Base-by-base conservation (phyloP, 92 coral and sea anemone genomes). In the Porites divaricata region DNA sequence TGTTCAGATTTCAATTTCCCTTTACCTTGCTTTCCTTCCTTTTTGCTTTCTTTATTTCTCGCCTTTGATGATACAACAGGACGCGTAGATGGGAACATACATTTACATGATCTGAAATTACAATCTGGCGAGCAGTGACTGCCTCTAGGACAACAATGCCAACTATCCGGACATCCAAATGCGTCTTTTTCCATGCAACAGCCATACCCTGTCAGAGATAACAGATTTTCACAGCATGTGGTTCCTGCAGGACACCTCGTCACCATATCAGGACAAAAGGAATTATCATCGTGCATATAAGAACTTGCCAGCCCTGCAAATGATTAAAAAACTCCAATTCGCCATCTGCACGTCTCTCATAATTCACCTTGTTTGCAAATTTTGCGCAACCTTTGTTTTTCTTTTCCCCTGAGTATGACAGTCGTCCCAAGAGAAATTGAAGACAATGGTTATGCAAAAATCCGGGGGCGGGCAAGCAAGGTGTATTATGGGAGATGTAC, bases 61-160 rank as follows among this genome's bases (percentile, higher is more conserved):
- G 23, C 7, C 19, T 50, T 61, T 21, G 62, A 4, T 35, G 45
- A 8, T 48, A 22, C 23, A 6, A 22, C 24, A 49, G 86, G 70
- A 59, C 50, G 69, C 1, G 62, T 21, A 45, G 70, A 58, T 15
- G 75, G 24, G 62, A 71, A 81, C 24, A 94, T 13, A 61, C 98
- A 94, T 63, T 83, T 85, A 57, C 98, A 95, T 23, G 87, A 85
- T 48, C 90, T 72, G 22, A 92, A 78, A 72, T 83, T 87, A 25
- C 98, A 95, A 61, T 76, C 84, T 1, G 88, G 85, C 2, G 96
- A 89, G 67, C 97, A 95, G 12, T 70, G 83, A 24, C 91, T 79
- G 6, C 97, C 98, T 81, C 78, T 67, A 15, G 93, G 91, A 62
- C 98, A 95, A 74, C 96, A 95, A 28, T 95, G 98, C 95, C 96